Percentiles rank a stretch among this genome's conserved stretches.
phyloP scores from a whole-genome alignment of 2,888 invertebrate species.

The Gymnosoma rotundatum region DNA sequence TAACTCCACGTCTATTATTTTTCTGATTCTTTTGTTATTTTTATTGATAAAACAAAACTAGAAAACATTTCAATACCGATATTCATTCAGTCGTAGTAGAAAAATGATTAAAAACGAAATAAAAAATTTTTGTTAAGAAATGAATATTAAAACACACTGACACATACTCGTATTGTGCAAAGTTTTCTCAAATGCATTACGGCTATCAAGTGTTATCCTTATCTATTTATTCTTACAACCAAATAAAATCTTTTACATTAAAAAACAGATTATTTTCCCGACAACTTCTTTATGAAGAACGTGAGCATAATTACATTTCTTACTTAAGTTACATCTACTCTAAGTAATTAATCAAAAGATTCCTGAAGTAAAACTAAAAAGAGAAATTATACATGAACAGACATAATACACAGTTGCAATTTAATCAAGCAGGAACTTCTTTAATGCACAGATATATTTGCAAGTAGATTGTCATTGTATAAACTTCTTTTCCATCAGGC shows the following conservation, averaged over 20 bases:
- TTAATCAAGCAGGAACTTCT: slow-evolving; percentile 17
- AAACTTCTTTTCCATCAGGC: background rate
- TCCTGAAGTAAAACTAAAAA: background rate
- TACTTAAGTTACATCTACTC: slow-evolving; percentile 30
- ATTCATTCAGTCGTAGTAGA: too few species aligned
- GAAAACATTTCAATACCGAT: too few species aligned
- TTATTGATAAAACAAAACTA: too few species aligned
- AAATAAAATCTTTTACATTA: background rate
- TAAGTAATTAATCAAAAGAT: slow-evolving; percentile 46
- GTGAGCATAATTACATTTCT: slow-evolving; percentile 27
- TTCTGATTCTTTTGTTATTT: too few species aligned
- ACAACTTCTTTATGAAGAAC: slow-evolving; percentile 8
- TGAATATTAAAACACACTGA: too few species aligned
- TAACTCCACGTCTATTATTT: too few species aligned
- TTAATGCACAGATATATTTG: background rate
- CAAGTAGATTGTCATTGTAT: background rate
- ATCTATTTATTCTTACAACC: too few species aligned
- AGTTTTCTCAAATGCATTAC: too few species aligned
- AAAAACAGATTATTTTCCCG: background rate
- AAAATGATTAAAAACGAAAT: too few species aligned
- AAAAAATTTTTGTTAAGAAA: too few species aligned
- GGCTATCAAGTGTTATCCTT: too few species aligned
- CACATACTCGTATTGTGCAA: too few species aligned
- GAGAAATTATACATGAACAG: background rate
- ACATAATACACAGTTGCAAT: slow-evolving; percentile 8